Percentiles rank a stretch among this genome's conserved stretches.
Evolutionary conservation across 2,113 vertebrate genomes (phyloP).

Genomic region (Peromyscus californicus): DNA sequence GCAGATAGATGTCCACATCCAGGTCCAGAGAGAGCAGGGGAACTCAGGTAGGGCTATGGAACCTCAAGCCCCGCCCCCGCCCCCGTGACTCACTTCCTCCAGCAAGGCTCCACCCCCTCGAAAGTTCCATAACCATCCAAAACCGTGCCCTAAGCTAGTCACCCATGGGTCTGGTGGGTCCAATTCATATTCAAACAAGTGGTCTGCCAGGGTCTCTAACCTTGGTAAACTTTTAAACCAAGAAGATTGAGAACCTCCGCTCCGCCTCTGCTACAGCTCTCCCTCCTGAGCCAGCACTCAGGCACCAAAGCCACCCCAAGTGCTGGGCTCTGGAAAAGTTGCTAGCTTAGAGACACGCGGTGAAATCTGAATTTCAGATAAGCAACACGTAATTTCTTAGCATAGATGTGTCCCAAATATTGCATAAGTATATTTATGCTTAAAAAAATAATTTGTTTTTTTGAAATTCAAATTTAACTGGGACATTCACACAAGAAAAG

Average conservation of each 20-base stretch:
- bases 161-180: too few relatives aligned
- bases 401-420: conserved; percentile 19
- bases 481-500: background rate
- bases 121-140: background rate
- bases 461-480: conserved; percentile 55
- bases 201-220: background rate
- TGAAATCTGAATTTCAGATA: background rate
- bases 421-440: background rate
- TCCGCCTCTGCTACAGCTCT: background rate
- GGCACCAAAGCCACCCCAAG: background rate
- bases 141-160: background rate
- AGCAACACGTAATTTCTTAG: background rate
- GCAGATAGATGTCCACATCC: background rate
- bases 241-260: background rate
- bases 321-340: background rate
- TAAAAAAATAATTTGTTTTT: conserved; percentile 57
- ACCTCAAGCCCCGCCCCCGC: background rate
- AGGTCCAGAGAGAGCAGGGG: background rate
- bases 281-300: background rate
- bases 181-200: background rate
- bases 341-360: background rate
- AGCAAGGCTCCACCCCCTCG: background rate
- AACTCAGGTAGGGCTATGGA: background rate
- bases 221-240: background rate
- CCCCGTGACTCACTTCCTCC: background rate